phyloP scores from a whole-genome alignment of 2,113 vertebrate genomes.

The Bambusicola thoracicus region DNA sequence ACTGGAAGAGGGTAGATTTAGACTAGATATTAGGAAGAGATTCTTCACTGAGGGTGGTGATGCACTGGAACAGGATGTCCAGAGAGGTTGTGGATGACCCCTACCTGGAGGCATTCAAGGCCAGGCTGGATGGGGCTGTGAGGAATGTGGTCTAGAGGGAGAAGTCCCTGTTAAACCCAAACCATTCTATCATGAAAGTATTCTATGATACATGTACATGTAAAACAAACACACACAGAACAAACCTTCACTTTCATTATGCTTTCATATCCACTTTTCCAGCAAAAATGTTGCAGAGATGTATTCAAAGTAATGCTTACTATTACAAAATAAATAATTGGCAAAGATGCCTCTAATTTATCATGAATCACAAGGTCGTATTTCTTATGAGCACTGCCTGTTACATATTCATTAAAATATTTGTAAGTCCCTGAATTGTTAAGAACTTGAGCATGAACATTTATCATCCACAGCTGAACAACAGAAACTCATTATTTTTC shows the following conservation, averaged over 20 bases:
- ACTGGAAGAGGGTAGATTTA: no score
- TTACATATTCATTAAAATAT: conserved; percentile 24
- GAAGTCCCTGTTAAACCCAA: no score
- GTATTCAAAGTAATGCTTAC: not conserved
- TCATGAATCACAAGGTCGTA: not conserved
- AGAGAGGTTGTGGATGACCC: no score
- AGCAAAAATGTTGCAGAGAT: not conserved
- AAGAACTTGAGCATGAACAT: conserved; percentile 3
- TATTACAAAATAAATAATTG: not conserved
- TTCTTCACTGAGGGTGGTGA: no score
- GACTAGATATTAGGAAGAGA: no score
- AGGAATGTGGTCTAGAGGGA: no score
- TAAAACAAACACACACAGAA: not conserved
- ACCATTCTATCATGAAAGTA: no score
- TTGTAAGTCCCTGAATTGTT: not conserved
- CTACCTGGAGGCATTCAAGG: no score
- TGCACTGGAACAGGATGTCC: no score
- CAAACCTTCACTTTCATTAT: not conserved
- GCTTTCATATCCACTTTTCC: not conserved
- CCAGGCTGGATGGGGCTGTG: no score
- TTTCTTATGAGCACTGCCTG: not conserved
- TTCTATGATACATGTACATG: not conserved
- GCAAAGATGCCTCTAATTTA: not conserved
- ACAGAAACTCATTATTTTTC: not conserved
- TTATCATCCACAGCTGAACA: conserved; percentile 28